Conservation (phyloP, 1,140 invertebrate species). For the Drosophila gunungcola region DNA sequence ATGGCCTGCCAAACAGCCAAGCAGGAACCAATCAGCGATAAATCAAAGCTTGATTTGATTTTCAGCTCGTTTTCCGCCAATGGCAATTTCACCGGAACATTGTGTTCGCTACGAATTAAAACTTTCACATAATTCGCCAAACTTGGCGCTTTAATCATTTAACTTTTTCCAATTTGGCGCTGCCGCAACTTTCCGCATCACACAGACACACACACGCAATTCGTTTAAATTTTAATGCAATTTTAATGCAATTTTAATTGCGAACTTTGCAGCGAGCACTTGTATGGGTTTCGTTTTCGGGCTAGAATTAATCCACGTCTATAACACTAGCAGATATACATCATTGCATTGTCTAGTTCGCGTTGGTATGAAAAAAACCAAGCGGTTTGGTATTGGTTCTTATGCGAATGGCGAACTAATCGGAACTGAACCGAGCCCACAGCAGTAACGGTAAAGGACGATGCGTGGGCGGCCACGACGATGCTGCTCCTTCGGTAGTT, state of each 20-base stretch:
- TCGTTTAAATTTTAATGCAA: conserved; percentile 62
- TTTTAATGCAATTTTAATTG: conserved; percentile 64
- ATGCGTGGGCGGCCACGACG: conserved; percentile 43
- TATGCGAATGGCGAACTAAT: conserved; percentile 28
- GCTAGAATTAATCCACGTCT: conserved; percentile 39
- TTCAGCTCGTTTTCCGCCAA: conserved; percentile 5
- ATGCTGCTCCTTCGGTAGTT: conserved; percentile 63
- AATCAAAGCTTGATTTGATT: conserved; percentile 53
- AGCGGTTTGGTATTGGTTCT: conserved; percentile 15
- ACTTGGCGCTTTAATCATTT: conserved; percentile 37
- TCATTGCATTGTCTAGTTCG: conserved; percentile 16
- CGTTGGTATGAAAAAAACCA: conserved; percentile 14
- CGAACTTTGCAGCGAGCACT: conserved; percentile 47
- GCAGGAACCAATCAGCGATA: conserved; percentile 36
- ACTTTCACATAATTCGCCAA: conserved; percentile 50
- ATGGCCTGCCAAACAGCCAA: conserved; percentile 33
- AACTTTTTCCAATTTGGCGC: conserved; percentile 52
- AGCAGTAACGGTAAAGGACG: conserved; percentile 21
- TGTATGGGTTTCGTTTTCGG: conserved; percentile 28
- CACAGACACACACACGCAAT: conserved; percentile 22
- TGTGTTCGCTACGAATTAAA: conserved; percentile 27
- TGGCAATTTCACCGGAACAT: conserved; percentile 22
- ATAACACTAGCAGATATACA: conserved; percentile 23
- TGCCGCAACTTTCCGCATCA: conserved; percentile 32
- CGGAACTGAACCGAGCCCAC: conserved; percentile 32